A percentile compares a stretch with the other conserved stretches of the same genome.
phyloP scores from a whole-genome alignment of 2,797 vertebrate species.

The Monodelphis domestica region DNA sequence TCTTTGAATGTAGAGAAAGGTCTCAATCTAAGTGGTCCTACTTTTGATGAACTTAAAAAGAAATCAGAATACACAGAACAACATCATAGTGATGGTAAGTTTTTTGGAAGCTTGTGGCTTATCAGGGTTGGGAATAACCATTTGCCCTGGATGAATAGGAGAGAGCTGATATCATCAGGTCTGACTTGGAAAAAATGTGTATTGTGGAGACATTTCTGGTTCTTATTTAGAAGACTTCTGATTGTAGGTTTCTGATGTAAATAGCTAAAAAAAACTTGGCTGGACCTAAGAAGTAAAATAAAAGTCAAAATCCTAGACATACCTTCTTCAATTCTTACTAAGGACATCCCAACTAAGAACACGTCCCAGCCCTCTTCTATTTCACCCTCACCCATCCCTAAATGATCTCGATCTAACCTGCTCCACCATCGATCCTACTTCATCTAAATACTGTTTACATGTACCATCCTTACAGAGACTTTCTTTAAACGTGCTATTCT shows the following conservation, averaged over 20 bases:
- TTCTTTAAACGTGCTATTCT: neutral
- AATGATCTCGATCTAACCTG: neutral
- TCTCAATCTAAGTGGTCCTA: neutral
- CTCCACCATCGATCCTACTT: neutral
- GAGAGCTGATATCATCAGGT: neutral
- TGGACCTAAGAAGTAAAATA: neutral
- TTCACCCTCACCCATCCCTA: neutral
- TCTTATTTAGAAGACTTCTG: slow-evolving; percentile 1
- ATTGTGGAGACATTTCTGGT: neutral
- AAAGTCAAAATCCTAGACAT: neutral
- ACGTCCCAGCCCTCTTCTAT: neutral
- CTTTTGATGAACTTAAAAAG: neutral
- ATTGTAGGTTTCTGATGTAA: neutral
- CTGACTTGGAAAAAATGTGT: neutral
- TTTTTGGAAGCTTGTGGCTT: neutral
- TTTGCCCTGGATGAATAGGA: neutral
- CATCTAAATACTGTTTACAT: neutral
- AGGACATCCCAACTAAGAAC: neutral
- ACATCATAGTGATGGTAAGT: neutral
- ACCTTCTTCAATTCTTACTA: neutral
- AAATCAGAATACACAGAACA: neutral
- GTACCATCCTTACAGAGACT: neutral
- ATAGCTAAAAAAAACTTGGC: slow-evolving; percentile 14
- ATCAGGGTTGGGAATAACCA: neutral
- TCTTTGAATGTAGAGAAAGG: neutral